Conservation (phyloP, 2,113 vertebrate species). For the Smithornis capensis region DNA sequence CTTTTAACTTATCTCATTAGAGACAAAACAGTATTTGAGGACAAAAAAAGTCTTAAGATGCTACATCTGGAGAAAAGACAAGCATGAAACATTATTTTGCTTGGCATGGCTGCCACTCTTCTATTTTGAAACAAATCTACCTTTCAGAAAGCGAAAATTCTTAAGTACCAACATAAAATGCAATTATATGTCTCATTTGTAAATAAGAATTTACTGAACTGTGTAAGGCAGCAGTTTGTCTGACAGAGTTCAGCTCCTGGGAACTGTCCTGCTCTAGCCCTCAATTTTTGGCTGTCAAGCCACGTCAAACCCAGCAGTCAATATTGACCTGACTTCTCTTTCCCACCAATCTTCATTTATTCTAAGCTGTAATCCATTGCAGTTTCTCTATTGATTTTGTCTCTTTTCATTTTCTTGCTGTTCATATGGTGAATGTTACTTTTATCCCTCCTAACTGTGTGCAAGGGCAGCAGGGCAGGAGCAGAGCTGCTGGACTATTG, state of each 20-base stretch:
- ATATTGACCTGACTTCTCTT: constrained; percentile 10
- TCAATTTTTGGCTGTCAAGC: neutral
- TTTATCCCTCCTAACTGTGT: constrained; percentile 42
- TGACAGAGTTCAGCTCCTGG: neutral
- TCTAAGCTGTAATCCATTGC: constrained; percentile 4
- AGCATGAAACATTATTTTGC: neutral
- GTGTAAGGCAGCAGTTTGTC: neutral
- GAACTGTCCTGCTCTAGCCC: neutral
- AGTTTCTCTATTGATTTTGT: constrained; percentile 43
- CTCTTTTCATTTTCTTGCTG: constrained; percentile 21
- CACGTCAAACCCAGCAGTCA: neutral
- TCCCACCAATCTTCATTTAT: neutral
- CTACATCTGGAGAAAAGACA: neutral
- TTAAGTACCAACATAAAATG: neutral
- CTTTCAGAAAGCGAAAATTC: neutral
- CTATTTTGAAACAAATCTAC: neutral
- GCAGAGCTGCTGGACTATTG: neutral
- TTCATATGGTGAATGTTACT: neutral
- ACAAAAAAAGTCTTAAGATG: neutral
- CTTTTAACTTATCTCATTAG: neutral
- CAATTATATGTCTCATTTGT: neutral
- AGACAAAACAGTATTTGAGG: neutral
- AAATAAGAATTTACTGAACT: neutral
- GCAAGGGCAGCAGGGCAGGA: neutral
- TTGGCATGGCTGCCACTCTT: neutral